Evolutionary conservation across 1,140 invertebrate genomes (phyloP).

Genomic region (Triops longicaudatus): DNA sequence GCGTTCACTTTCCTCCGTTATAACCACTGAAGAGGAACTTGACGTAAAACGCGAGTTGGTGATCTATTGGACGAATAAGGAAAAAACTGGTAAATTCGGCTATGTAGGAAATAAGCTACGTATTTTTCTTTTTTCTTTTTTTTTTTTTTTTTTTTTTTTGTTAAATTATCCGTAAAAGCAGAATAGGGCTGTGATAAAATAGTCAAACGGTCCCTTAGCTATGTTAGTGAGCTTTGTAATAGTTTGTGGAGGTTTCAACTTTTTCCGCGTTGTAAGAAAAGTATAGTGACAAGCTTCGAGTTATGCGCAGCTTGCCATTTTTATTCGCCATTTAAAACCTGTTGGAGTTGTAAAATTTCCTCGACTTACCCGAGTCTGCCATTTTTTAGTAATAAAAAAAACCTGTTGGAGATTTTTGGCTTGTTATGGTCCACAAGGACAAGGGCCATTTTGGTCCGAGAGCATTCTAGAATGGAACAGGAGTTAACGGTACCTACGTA

Average conservation of each 20-base stretch:
- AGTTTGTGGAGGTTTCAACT: too few relatives aligned
- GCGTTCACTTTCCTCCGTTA: too few relatives aligned
- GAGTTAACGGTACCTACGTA: conserved; percentile 1
- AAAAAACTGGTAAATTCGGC: not conserved
- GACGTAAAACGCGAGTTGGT: too few relatives aligned
- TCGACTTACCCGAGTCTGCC: not conserved
- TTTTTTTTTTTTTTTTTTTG: too few relatives aligned
- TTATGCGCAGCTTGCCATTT: too few relatives aligned
- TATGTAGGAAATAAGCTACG: not conserved
- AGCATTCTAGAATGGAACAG: not conserved
- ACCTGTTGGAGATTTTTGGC: not conserved
- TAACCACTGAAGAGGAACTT: too few relatives aligned
- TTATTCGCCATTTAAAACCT: too few relatives aligned
- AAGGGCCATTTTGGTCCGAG: not conserved
- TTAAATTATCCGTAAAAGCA: not conserved
- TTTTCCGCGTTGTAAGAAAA: too few relatives aligned
- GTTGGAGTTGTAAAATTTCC: not conserved
- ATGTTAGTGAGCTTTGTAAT: too few relatives aligned
- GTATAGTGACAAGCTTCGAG: not conserved
- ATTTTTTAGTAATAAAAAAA: not conserved
- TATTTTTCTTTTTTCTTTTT: not conserved
- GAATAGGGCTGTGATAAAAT: not conserved
- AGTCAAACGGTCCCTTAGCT: not conserved
- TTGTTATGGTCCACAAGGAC: not conserved
- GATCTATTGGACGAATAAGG: not conserved